Evolutionary conservation across 2,888 invertebrate species (phyloP).

Genomic region (Mamestra brassicae): DNA sequence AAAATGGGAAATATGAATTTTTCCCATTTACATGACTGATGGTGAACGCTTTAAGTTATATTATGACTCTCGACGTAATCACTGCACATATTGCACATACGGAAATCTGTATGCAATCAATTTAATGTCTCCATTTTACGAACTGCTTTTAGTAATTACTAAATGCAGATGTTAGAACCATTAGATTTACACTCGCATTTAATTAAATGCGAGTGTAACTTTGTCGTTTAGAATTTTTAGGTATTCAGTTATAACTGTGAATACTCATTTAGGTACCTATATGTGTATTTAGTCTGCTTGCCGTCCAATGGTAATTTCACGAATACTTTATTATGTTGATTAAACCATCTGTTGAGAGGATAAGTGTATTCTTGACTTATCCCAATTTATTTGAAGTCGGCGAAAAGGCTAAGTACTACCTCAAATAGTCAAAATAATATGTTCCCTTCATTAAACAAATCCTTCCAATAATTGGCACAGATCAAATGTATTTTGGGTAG

Average conservation of each 20-base stretch:
- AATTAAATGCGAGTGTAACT: slow-evolving; percentile 3
- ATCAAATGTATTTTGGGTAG: slow-evolving; percentile 14
- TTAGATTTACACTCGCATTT: too few relatives aligned
- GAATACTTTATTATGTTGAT: not conserved
- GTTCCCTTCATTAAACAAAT: slow-evolving; percentile 1
- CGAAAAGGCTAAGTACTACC: not conserved
- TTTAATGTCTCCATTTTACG: slow-evolving; percentile 29
- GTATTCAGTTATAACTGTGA: not conserved
- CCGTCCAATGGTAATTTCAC: not conserved
- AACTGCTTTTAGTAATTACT: not conserved
- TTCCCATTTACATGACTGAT: slow-evolving; percentile 31
- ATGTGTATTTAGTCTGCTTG: not conserved
- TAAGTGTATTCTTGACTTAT: not conserved
- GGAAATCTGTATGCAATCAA: slow-evolving; percentile 25
- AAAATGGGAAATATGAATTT: slow-evolving; percentile 9
- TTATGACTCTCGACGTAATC: slow-evolving; percentile 3
- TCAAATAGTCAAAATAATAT: slow-evolving; percentile 7
- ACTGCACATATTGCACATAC: slow-evolving; percentile 20
- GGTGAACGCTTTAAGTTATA: slow-evolving; percentile 18
- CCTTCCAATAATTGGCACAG: slow-evolving; percentile 5
- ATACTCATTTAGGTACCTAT: not conserved
- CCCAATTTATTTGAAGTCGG: not conserved
- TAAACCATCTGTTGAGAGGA: not conserved
- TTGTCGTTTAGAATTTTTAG: slow-evolving; percentile 3
- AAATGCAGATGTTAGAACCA: too few relatives aligned